Base-by-base conservation (phyloP, 2,797 vertebrate genomes). In the Spondyliosoma cantharus region DNA sequence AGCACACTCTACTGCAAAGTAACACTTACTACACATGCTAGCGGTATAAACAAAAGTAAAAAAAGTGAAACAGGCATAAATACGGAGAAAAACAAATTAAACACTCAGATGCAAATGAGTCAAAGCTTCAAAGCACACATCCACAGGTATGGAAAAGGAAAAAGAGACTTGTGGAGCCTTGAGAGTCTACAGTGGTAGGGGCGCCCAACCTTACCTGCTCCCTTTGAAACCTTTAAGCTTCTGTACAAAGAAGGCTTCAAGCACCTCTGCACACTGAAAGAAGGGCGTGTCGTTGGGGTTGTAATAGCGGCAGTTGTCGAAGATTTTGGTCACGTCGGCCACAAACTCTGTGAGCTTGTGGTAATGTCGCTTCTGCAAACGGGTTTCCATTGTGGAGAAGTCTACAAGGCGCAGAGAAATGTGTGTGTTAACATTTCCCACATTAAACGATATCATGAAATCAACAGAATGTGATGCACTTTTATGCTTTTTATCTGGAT, bases 281-380 rank as follows among this genome's bases (percentile, higher is more conserved):
- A 99, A 99, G 84, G 97, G 96, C 67, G 98, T 98, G 94, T 99
- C 98, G 62, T 96, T 98, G 79, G 98, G 97, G 93, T 99, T 99
- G 96, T 99, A 99, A 82, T 99, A 99, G 95, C 98, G 98, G 94
- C 98, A 99, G 95, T 99, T 99, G 95, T 99, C 98, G 82, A 99
- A 99, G 93, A 99, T 98, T 98, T 99, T 99, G 98, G 98, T 99
- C 97, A 99, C 97, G 89, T 99, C 98, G 66, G 97, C 98, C 94
- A 99, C 98, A 82, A 98, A 99, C 93, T 99, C 98, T 0, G 98
- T 98, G 90, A 99, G 96, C 91, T 99, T 99, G 93, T 95, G 97
- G 95, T 99, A 99, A 93, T 97, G 97, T 69, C 97, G 96, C 63
- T 96, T 97, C 77, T 97, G 96, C 89, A 99, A 91, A 84, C 96